phyloP scores from a whole-genome alignment of 1,140 invertebrate species.

The Piezodorus guildinii region DNA sequence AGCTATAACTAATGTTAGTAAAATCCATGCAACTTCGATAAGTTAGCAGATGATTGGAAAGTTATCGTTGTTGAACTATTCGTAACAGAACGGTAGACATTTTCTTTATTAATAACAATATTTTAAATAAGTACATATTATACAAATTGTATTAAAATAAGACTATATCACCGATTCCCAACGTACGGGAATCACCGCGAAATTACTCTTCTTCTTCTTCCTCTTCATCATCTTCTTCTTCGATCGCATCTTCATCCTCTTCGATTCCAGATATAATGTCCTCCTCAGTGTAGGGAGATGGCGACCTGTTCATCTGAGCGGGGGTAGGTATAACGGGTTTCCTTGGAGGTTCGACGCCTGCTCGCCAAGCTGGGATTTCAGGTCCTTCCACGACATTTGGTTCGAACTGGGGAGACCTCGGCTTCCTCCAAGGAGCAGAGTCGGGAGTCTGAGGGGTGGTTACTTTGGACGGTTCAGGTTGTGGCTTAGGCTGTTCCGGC shows the following conservation, averaged over 20 bases:
- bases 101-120: too few species aligned
- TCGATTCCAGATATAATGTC: conserved; percentile 17
- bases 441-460: neutral
- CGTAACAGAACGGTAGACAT: too few species aligned
- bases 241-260: conserved; percentile 9
- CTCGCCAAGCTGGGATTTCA: neutral
- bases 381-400: neutral
- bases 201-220: conserved; percentile 4
- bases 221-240: conserved; percentile 11
- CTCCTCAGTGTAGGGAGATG: conserved; percentile 19
- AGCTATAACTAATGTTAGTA: too few species aligned
- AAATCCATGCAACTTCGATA: too few species aligned
- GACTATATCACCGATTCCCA: too few species aligned
- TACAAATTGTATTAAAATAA: too few species aligned
- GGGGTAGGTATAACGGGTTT: neutral
- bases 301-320: neutral
- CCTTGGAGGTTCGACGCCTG: neutral
- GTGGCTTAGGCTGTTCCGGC: neutral
- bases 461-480: neutral
- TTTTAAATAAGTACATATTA: too few species aligned
- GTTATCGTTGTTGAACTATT: too few species aligned
- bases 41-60: too few species aligned
- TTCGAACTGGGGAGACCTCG: conserved; percentile 5
- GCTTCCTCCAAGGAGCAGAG: conserved; percentile 8
- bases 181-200: too few species aligned